A percentile compares a stretch with the other conserved stretches of the same genome.
phyloP scores from a whole-genome alignment of 2,113 vertebrate species.

The Mohoua ochrocephala region DNA sequence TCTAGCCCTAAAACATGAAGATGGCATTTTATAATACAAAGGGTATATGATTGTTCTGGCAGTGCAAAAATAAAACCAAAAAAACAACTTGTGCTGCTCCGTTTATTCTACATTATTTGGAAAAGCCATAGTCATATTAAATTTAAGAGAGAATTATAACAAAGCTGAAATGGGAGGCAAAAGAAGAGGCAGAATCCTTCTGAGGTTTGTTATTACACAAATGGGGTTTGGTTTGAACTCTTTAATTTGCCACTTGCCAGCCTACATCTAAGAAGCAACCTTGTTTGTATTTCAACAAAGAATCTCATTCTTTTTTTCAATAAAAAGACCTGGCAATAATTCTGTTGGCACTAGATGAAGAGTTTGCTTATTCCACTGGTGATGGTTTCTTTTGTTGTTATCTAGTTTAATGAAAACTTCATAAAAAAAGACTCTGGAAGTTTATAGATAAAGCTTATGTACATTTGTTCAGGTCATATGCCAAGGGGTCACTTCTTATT shows the following conservation, averaged over 20 bases:
- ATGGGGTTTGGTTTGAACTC: background rate
- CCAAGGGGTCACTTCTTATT: background rate
- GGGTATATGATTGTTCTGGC: background rate
- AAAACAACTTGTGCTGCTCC: background rate
- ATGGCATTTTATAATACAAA: background rate
- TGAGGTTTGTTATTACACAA: background rate
- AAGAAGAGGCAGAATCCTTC: background rate
- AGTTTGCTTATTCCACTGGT: slow-evolving; percentile 32
- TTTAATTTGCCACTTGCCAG: slow-evolving; percentile 18
- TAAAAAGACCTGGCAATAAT: slow-evolving; percentile 66
- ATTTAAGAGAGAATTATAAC: background rate
- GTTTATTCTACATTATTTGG: background rate
- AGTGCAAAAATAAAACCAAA: background rate
- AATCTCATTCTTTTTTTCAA: slow-evolving; percentile 52
- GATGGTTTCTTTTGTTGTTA: slow-evolving; percentile 45
- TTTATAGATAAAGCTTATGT: slow-evolving; percentile 31
- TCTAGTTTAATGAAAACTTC: slow-evolving; percentile 45
- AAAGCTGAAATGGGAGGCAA: slow-evolving; percentile 26
- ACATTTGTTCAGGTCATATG: background rate
- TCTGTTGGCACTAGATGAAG: slow-evolving; percentile 58
- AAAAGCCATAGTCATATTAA: background rate
- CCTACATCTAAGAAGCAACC: slow-evolving; percentile 30
- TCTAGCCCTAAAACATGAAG: background rate
- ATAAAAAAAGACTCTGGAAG: background rate
- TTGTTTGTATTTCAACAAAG: slow-evolving; percentile 43